Base-by-base conservation (phyloP, 2,797 vertebrate species). In the Limosa lapponica region DNA sequence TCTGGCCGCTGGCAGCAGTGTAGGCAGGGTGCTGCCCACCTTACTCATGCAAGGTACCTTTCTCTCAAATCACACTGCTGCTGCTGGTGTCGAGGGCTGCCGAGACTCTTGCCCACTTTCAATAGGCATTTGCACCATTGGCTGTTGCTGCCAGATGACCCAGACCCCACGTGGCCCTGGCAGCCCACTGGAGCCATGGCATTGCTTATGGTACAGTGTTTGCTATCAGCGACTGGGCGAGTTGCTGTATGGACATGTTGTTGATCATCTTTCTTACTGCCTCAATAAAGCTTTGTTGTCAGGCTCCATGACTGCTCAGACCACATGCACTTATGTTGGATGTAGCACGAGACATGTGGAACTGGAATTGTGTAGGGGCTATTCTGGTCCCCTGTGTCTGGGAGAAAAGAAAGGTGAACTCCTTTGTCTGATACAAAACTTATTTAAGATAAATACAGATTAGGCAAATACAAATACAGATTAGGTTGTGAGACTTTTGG, bases 211-310 rank as follows among this genome's bases (percentile, higher is more conserved):
- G 51, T 37, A 18, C 44, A 3, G 30, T 5, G 49, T 49, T 62
- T 62, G 62, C 55, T 44, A 0, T 30, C 1, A 1, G 49, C 39
- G 37, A 25, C 15, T 1, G 14, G 17, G 30, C 19, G 18, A 65
- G 34, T 24, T 39, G 22, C 51, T 12, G 0, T 44, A 25, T 7
- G 14, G 57, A 16, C 4, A 0, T 2, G 0, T 16, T 6, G 0
- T 15, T 71, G 30, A 9, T 51, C 5, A 9, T 37, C 43, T 39
- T 64, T 75, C 64, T 48, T 24, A 28, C 30, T 65, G 25, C 13
- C 34, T 58, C 22, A 32, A 1, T 37, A 70, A 52, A 57, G 44
- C 25, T 52, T 32, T 58, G 18, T 6, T 65, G 18, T 57, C 77
- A 36, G 22, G 30, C 30, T 48, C 9, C 18, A 0, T 65, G 28